These are phyloP conservation scores for Nettapus auritus DNA, from an alignment of 2,113 vertebrate species.

Conservation along the genomic window DNA sequence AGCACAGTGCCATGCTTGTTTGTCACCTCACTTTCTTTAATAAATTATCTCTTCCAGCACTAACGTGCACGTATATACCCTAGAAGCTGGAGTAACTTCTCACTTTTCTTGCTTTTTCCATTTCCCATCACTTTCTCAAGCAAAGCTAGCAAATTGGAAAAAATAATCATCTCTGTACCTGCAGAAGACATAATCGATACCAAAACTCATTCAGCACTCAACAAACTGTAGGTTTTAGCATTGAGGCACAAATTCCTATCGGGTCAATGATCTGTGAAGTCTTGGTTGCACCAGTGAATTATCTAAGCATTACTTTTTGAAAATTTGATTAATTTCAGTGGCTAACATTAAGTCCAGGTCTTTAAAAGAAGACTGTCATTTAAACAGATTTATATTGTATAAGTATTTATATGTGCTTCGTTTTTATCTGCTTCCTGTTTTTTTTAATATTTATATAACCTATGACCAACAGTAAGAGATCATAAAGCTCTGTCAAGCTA, in stretches of 20 bases:
- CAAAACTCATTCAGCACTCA: neutral
- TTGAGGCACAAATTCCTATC: neutral
- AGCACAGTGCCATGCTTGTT: neutral
- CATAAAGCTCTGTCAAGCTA: neutral
- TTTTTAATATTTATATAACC: neutral
- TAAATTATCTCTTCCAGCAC: neutral
- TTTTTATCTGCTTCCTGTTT: neutral
- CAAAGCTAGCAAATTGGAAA: neutral
- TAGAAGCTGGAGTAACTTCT: neutral
- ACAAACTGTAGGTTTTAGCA: neutral
- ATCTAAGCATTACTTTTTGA: neutral
- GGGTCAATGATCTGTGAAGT: neutral
- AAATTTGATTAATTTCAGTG: neutral
- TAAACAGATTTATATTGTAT: neutral
- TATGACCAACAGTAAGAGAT: neutral
- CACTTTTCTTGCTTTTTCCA: neutral
- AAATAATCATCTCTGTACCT: neutral
- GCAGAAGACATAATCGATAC: neutral
- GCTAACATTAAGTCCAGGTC: neutral
- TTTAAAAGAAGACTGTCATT: neutral
- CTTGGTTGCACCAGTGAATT: neutral
- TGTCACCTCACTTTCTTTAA: neutral
- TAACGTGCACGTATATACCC: accelerated
- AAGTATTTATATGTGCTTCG: neutral
- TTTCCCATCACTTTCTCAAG: neutral